A percentile compares a stretch with the other conserved stretches of the same genome.
Conservation (phyloP, 2,797 vertebrate species). For the Pseudochirops cupreus region DNA sequence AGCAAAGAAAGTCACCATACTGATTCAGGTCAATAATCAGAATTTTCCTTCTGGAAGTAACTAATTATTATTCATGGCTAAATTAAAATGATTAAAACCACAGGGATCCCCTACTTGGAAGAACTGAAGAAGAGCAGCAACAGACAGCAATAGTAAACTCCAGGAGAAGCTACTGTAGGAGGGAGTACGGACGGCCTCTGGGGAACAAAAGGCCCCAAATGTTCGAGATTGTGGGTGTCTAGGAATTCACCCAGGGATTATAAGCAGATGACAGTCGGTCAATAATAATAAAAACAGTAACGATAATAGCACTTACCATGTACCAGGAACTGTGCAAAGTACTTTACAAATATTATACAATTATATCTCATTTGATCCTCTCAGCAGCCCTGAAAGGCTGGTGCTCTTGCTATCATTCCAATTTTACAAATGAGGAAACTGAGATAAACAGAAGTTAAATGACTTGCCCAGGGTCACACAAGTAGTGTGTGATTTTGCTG, state of each 20-base stretch:
- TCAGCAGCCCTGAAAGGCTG: not conserved
- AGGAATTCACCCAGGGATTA: not conserved
- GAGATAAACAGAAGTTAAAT: not conserved
- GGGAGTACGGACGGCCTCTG: not conserved
- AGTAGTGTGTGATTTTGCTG: not conserved
- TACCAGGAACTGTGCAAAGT: not conserved
- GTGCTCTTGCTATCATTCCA: not conserved
- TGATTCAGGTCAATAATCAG: not conserved
- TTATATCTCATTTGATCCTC: not conserved
- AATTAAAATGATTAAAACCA: not conserved
- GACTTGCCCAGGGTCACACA: not conserved
- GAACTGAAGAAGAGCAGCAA: not conserved
- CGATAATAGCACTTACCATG: not conserved
- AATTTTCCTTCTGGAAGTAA: not conserved
- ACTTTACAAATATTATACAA: not conserved
- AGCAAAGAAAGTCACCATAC: not conserved
- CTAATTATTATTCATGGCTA: not conserved
- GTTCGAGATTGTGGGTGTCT: not conserved
- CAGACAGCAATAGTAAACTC: not conserved
- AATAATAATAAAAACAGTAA: not conserved
- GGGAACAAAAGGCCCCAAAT: not conserved
- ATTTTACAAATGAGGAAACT: not conserved
- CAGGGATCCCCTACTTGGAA: not conserved
- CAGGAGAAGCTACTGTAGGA: not conserved
- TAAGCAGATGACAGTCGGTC: not conserved